Evolutionary conservation across 2,888 invertebrate genomes (phyloP).

Genomic region (Coenonympha arcania): DNA sequence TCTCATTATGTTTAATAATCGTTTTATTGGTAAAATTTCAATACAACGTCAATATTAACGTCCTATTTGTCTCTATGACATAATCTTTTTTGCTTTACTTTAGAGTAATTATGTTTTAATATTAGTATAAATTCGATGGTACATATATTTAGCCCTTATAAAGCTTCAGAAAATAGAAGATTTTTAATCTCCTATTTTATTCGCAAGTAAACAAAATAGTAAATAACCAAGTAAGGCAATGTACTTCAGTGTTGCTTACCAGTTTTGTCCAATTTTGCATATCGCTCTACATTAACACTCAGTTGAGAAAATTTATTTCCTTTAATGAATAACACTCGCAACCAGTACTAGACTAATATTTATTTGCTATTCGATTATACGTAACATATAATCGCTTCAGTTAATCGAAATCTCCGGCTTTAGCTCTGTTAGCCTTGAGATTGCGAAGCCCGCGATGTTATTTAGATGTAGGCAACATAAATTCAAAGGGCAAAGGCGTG

Average conservation of each 20-base stretch:
- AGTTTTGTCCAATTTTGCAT: background rate
- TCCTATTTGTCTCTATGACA: too few species aligned
- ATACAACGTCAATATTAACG: too few species aligned
- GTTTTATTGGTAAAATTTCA: too few species aligned
- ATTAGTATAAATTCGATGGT: too few species aligned
- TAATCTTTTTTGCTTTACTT: too few species aligned
- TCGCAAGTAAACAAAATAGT: background rate
- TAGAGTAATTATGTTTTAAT: too few species aligned
- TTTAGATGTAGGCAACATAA: conserved; percentile 55
- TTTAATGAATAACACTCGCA: background rate
- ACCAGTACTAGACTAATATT: background rate
- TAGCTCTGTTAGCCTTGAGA: conserved; percentile 25
- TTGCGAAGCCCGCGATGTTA: conserved; percentile 40
- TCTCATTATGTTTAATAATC: background rate
- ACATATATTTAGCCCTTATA: too few species aligned
- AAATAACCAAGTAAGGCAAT: background rate
- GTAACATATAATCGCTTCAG: conserved; percentile 3
- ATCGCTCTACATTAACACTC: background rate
- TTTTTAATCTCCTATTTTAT: too few species aligned
- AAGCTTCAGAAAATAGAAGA: too few species aligned
- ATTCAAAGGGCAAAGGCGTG: conserved; percentile 68
- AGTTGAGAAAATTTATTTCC: background rate
- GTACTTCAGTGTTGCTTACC: background rate
- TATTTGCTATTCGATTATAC: background rate
- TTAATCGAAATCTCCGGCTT: conserved; percentile 14